phyloP scores from a whole-genome alignment of 2,113 vertebrate species.

The Rhipidura dahli region DNA sequence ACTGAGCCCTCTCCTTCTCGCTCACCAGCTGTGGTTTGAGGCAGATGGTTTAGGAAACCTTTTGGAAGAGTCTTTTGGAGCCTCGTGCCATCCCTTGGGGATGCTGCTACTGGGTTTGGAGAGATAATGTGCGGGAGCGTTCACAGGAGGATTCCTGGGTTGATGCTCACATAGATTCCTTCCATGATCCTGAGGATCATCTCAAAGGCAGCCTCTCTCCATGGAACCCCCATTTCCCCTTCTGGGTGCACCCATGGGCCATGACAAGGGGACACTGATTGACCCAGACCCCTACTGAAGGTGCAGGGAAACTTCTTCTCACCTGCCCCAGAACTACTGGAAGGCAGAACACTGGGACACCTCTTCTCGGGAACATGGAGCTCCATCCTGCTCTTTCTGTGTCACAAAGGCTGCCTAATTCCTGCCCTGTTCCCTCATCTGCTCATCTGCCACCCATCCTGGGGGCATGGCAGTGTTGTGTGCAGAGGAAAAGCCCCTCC shows the following conservation, averaged over 20 bases:
- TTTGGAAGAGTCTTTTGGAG: not conserved
- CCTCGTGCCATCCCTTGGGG: not conserved
- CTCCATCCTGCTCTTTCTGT: not conserved
- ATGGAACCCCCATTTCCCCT: too few relatives aligned
- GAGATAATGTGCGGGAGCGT: not conserved
- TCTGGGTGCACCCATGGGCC: not conserved
- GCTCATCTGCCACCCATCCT: not conserved
- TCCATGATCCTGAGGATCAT: not conserved
- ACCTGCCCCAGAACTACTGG: not conserved
- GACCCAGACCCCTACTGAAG: not conserved
- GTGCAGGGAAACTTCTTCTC: not conserved
- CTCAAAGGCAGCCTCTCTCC: not conserved
- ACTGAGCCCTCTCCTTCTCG: rapidly evolving
- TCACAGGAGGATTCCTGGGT: not conserved
- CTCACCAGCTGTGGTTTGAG: rapidly evolving
- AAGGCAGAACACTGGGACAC: not conserved
- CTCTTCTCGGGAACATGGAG: not conserved
- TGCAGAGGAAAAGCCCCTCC: not conserved
- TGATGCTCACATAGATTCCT: rapidly evolving
- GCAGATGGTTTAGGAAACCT: not conserved
- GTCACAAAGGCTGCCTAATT: not conserved
- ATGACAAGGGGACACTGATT: not conserved
- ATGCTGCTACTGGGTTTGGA: not conserved
- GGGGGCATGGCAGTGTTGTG: not conserved
- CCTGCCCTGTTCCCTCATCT: not conserved